Conservation (phyloP, 2,113 vertebrate genomes). For the Pituophis catenifer region DNA sequence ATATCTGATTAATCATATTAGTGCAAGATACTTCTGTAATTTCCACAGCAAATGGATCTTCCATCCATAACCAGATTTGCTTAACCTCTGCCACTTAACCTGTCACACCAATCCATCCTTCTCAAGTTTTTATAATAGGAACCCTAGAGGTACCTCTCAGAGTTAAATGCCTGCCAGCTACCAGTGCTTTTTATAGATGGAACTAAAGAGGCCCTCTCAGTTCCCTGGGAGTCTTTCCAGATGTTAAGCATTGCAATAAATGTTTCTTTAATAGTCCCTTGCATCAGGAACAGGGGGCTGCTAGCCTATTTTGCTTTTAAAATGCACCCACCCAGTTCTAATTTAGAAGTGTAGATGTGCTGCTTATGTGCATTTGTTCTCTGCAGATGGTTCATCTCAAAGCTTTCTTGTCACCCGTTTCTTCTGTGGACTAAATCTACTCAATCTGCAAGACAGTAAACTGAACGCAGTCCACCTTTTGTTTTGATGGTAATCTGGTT, state of each 20-base stretch:
- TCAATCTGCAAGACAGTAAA: neutral
- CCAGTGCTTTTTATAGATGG: neutral
- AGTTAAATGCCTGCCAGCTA: neutral
- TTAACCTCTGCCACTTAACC: slow-evolving; percentile 46
- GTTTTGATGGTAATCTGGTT: neutral
- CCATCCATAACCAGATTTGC: slow-evolving; percentile 43
- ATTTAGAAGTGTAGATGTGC: neutral
- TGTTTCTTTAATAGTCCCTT: neutral
- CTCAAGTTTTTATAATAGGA: neutral
- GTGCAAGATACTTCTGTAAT: slow-evolving; percentile 32
- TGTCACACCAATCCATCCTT: slow-evolving; percentile 26
- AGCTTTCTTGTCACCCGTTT: neutral
- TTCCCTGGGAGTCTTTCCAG: neutral
- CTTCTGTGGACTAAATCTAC: neutral
- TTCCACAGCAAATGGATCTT: slow-evolving; percentile 62
- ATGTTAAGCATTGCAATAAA: accelerated
- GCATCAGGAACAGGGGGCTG: accelerated
- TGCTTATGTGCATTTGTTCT: neutral
- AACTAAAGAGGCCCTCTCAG: neutral
- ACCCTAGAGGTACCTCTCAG: neutral
- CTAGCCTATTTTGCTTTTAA: neutral
- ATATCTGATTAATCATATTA: slow-evolving; percentile 44
- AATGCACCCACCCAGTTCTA: neutral
- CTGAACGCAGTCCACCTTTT: neutral
- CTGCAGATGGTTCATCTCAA: neutral